These are phyloP conservation scores for Sinonovacula constricta DNA, from an alignment of 1,140 invertebrate genomes.

Conservation along the genomic window DNA sequence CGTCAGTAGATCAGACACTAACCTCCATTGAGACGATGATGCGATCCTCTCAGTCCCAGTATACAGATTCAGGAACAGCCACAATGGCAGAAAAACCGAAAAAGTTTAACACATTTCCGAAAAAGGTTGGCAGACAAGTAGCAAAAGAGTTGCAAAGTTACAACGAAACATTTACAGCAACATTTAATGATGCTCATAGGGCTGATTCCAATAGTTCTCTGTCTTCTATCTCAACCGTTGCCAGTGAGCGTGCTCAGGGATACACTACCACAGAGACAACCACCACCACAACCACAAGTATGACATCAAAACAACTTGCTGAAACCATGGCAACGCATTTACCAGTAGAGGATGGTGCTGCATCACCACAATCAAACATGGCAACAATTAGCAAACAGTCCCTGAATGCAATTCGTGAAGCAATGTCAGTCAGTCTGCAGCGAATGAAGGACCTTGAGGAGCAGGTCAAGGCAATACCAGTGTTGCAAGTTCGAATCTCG, in stretches of 20 bases:
- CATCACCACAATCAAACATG: conserved; percentile 58
- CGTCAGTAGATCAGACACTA: conserved; percentile 71
- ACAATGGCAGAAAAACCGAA: conserved; percentile 10
- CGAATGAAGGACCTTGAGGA: conserved; percentile 89
- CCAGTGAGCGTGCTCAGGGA: conserved; percentile 56
- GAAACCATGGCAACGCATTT: conserved; percentile 70
- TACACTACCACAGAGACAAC: conserved; percentile 47
- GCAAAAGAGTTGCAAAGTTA: conserved; percentile 43
- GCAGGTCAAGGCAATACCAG: conserved; percentile 90
- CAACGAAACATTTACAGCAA: conserved; percentile 54
- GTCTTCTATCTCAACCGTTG: conserved; percentile 71
- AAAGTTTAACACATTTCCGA: conserved; percentile 65
- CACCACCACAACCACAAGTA: conserved; percentile 54
- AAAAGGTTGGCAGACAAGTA: conserved; percentile 44
- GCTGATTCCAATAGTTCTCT: conserved; percentile 72
- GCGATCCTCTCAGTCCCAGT: conserved; percentile 41
- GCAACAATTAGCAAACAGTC: conserved; percentile 66
- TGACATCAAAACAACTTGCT: conserved; percentile 70
- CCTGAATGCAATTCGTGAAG: conserved; percentile 79
- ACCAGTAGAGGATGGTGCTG: conserved; percentile 59
- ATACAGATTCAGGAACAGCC: conserved; percentile 21
- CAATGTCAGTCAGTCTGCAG: conserved; percentile 88
- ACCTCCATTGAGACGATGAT: conserved; percentile 69
- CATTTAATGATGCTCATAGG: conserved; percentile 58
- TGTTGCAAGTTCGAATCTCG: conserved; percentile 86